Base-by-base conservation (phyloP, 2,113 vertebrate genomes). In the Sturnira hondurensis region DNA sequence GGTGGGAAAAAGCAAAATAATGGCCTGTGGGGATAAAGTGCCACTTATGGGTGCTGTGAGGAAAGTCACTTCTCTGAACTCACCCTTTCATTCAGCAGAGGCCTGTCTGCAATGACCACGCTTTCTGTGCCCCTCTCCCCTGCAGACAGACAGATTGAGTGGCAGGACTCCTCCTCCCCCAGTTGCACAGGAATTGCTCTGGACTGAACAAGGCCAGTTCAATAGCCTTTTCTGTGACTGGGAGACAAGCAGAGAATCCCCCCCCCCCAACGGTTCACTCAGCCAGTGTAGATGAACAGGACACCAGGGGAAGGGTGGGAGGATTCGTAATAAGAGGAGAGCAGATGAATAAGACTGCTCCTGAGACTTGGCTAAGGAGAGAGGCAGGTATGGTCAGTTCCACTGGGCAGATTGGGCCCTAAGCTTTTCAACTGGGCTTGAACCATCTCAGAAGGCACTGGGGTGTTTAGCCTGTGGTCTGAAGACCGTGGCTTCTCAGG, bases 131-230 rank as follows among this genome's bases (percentile, higher is more conserved):
- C 41, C 13, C 4, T 0, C 22, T 0, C 7, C 36, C 31, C n/a
- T 4, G 2, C 8, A 43, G 16, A 33, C 0, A 6, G 5, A 7
- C 4, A 8, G 1, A 20, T 0, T 3, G 15, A 19, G 26, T 0
- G 9, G n/a, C 2, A 0, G 12, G 2, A 12, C 38, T 36, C 28
- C 33, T 31, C 20, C 9, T 14, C 26, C 41, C 58, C 45, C 36
- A 0, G 1, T 22, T 50, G 2, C 50, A 0, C 1, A 5, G 26
- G 26, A 24, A 31, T 28, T n/a, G 38, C 58, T 77, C 1, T 9
- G 47, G 24, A 45, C 17, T 83, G 41, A 78, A 73, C 7, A 9
- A 33, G 50, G 16, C 56, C 0, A 11, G 20, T 4, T 17, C 14
- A 24, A 7, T 5, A 28, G 41, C 24, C 52, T 86, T 36, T 47